Evolutionary conservation across 2,113 vertebrate species (phyloP), one percentile per base, ranked within the genome.

Genomic region (Clarias batrachus): DNA sequence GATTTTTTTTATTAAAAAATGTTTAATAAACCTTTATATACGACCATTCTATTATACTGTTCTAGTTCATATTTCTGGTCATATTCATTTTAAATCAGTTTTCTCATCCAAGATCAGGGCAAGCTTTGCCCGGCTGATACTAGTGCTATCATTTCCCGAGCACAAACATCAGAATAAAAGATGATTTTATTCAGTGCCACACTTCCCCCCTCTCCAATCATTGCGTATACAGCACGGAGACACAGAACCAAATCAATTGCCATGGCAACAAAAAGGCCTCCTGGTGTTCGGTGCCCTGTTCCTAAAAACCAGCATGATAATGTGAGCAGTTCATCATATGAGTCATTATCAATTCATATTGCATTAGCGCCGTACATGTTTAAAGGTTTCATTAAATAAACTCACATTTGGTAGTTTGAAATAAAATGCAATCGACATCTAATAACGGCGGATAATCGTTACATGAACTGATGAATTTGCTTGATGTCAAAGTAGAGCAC

Each of bases 221-320:
- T 86, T 84, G 70, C 79, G 37, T 76, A 78, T 87, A 82, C 87
- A 88, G 87, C 85, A 87, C 16, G 56, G 84, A 91, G 76, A 87
- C 81, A 86, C 85, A 81, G 70, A 74, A 78, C 76, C 87, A 89
- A 91, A 91, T 89, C 90, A 90, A 90, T 90, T 90, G 87, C 90
- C 87, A 88, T 91, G 90, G 87, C 63, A 87, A 91, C 90, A 85
- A 88, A 88, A 91, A 89, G 88, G 88, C 87, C 89, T 89, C 88
- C 90, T 59, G 71, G 85, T 88, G 86, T 87, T 89, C 71, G 17
- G 82, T 82, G 85, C 82, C 76, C 86, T 54, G 70, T 88, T 89
- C 88, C 87, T 66, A 82, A 90, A 90, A 90, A 86, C 65, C 62
- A 74, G 84, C 90, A 88, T 83, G 85, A 88, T 90, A 86, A 90